Percentiles rank a stretch among this genome's conserved stretches.
These are phyloP conservation scores for Plutella xylostella DNA, from an alignment of 2,888 invertebrate genomes.

Conservation along the genomic window DNA sequence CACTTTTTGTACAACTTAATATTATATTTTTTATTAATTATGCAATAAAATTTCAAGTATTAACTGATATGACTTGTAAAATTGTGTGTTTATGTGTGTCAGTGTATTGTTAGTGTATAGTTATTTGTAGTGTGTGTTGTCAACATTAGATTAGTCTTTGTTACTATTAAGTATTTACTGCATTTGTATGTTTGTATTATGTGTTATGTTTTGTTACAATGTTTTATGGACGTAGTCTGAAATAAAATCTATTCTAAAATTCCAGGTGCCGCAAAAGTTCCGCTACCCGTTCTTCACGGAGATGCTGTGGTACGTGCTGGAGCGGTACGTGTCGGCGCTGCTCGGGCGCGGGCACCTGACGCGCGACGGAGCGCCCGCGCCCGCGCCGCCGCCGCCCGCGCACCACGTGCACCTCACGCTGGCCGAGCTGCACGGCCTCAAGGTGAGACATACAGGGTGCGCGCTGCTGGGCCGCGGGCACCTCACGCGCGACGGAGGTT, in stretches of 20 bases:
- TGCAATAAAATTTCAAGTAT: too few relatives aligned
- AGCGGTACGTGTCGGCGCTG: constrained; percentile 89
- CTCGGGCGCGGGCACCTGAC: constrained; percentile 86
- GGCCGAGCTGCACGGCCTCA: constrained; percentile 82
- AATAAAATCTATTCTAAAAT: constrained; percentile 2
- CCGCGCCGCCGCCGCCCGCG: constrained; percentile 36
- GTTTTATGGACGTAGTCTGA: not conserved
- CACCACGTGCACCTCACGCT: constrained; percentile 83
- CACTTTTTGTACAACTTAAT: too few relatives aligned
- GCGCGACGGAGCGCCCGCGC: constrained; percentile 32
- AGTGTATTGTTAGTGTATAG: too few relatives aligned
- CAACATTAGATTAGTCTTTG: too few relatives aligned
- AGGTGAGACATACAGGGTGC: constrained; percentile 50
- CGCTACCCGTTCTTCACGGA: constrained; percentile 98
- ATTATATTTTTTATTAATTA: too few relatives aligned
- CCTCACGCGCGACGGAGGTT: not conserved
- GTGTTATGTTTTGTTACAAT: too few relatives aligned
- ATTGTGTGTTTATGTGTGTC: too few relatives aligned
- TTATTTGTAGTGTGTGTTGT: too few relatives aligned
- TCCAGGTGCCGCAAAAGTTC: constrained; percentile 94
- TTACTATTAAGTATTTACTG: too few relatives aligned
- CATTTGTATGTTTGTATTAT: too few relatives aligned
- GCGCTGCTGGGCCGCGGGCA: not conserved
- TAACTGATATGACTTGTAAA: too few relatives aligned
- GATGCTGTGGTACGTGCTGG: constrained; percentile 97